Percentiles rank a stretch among this genome's conserved stretches.
Evolutionary conservation across 2,888 invertebrate genomes (phyloP).

Genomic region (Pseudococcus longispinus): DNA sequence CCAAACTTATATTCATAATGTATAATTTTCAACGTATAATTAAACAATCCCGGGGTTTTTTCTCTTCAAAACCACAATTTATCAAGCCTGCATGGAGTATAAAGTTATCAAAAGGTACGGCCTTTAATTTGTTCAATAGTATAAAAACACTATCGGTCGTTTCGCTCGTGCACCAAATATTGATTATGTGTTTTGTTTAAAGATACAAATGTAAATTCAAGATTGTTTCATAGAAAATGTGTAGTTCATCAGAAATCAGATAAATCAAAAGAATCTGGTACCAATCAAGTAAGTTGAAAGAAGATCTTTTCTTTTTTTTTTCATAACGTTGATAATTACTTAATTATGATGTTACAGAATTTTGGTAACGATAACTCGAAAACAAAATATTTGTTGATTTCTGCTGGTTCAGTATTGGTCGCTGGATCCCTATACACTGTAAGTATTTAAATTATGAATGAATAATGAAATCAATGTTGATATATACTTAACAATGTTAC

Average conservation of each 20-base stretch:
- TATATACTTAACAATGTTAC: neutral
- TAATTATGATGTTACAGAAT: neutral
- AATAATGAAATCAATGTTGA: neutral
- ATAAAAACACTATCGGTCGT: neutral
- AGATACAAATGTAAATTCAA: neutral
- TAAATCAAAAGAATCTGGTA: neutral
- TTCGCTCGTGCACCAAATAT: neutral
- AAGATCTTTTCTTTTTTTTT: neutral
- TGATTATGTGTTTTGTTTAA: neutral
- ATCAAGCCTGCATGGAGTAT: neutral
- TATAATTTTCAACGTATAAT: neutral
- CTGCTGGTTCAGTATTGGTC: slow-evolving; percentile 49
- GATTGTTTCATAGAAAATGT: neutral
- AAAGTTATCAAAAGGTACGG: neutral
- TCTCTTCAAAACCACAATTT: neutral
- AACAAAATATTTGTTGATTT: neutral
- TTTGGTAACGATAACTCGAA: neutral
- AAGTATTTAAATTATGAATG: slow-evolving; percentile 22
- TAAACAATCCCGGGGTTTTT: neutral
- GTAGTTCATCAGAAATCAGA: slow-evolving; percentile 5
- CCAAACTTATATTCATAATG: neutral
- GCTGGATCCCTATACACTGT: slow-evolving; percentile 55
- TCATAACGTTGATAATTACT: neutral
- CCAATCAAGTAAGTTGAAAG: neutral
- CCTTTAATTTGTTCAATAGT: neutral